Base-by-base conservation (phyloP, 2,113 vertebrate genomes). In the Callaeas wilsoni region DNA sequence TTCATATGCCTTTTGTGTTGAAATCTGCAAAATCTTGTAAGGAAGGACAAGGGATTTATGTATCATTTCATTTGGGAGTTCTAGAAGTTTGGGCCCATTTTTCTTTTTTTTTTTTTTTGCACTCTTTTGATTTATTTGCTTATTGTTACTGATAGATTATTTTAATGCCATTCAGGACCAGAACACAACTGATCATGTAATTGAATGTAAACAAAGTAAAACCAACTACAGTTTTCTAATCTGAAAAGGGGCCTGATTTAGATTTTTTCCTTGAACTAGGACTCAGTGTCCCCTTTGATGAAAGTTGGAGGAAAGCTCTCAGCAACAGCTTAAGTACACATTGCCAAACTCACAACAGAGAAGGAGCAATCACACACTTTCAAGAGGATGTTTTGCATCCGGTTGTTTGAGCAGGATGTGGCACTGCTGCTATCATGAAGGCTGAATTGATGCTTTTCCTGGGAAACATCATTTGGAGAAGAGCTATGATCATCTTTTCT, bases 231-330 rank as follows among this genome's bases (percentile, higher is more conserved):
- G 33, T 41, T 93, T 97, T 87, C 53, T 52, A 86, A 94, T 74
- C 94, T 89, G 91, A 87, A 94, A 89, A 89, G 71, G n/a, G 68
- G 37, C 30, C 74, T 63, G 73, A 92, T 95, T 97, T 78, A 76
- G 91, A 81, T 65, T 92, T 94, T 95, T 96, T 96, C 71, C 96
- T 97, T 94, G 70, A 96, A 96, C 95, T 91, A 92, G 92, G 84
- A 96, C 96, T 91, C 76, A 67, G 63, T 77, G 93, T 97, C 92
- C 46, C 46, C 84, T 97, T 95, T 96, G 93, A 97, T 95, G 94
- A 96, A 96, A 96, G 41, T 37, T 86, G 90, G 89, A 97, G 97
- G 96, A 97, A 97, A 97, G 88, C 65, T 91, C 94, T 94, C 97
- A 96, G 96, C 92, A 95, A 94, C 81, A 53, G 64, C 67, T 87